Base-by-base conservation (phyloP, 2,888 invertebrate species). In the Tenthredo livida region DNA sequence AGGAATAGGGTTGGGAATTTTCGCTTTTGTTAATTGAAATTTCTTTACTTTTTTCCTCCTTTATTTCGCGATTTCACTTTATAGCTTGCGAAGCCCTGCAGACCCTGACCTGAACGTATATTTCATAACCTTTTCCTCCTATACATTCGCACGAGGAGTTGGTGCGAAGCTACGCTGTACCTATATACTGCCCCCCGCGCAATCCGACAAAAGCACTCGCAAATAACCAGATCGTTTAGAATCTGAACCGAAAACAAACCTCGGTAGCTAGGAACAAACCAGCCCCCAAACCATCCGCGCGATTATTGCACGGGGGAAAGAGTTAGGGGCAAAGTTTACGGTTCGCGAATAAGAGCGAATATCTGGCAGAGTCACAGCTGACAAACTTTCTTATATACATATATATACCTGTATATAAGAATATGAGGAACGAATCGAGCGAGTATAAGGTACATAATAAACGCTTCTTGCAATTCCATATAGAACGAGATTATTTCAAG, bases 11-110 rank as follows among this genome's bases (percentile, higher is more conserved):
- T 43, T 10, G 72, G 72, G 40, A 73, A 73, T 73, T 73, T 43
- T 73, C 72, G n/a, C 72, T 73, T 73, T 73, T 21, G 43, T 73
- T 73, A 73, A 73, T 73, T 73, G 72, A 73, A 73, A 73, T 73
- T 73, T 72, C 43, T 43, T 73, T 25, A 12, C 70, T 9, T 70
- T 67, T 33, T 67, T 67, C 12, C 58, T 58, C 9, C 7, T 58
- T 58, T 58, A 25, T 61, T 25, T 61, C 25, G 7, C 61, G 10
- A 6, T 67, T 33, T 67, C 67, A 33, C 33, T 33, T 33, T 67
- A 33, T 25, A 33, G 21, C 67, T 33, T 33, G 17, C 10, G 58
- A 33, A 29, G 12, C 65, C 29, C 9, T 2, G 29, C 33, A n/a
- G 72, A 9, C 72, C 72, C 40, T 2, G 9, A 43, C 72, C 72